Evolutionary conservation across 2,797 vertebrate genomes (phyloP), one percentile per base, ranked within the genome.

Genomic region (Hoplostethus mediterraneus): DNA sequence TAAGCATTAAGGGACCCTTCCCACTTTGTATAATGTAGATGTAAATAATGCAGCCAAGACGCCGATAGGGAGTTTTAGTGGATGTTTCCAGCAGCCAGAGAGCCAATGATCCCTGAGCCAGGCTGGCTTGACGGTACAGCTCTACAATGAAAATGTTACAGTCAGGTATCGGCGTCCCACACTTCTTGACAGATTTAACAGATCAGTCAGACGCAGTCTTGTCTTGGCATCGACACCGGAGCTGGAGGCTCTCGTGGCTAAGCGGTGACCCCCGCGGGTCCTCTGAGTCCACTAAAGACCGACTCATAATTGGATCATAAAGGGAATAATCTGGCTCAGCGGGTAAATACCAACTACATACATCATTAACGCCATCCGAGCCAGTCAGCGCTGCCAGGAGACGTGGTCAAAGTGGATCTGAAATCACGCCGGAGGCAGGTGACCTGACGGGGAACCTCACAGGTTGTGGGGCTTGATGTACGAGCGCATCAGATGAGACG

Each of bases 301-400:
- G 71, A 77, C 67, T 66, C 71, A 89, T 85, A 89, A 90, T 85
- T 87, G 86, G 84, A 92, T 90, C 87, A 92, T 86, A 87, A 82
- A 21, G 78, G 60, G 76, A 83, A 67, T 89, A 81, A 86, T 88
- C 79, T 82, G 81, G 84, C 83, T 90, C 82, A 87, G 78, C 81
- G 71, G 65, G 76, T 83, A 89, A 88, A 91, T 81, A 89, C 75
- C 71, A 89, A 61, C 68, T 62, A 73, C 63, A 81, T 83, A 80
- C 75, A 86, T 87, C 73, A 88, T 90, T 84, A 88, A 88, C 79
- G 77, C 71, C 71, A 71, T 71, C 61, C 31, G 49, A 59, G 72
- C 57, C 44, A 70, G 66, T 82, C 77, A 77, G 78, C 53, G 8
- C 66, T 74, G 76, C 67, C 58, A 77, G 49, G 58, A 79, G 77